Evolutionary conservation across 2,797 vertebrate genomes (phyloP).

Genomic region (Potorous gilbertii): DNA sequence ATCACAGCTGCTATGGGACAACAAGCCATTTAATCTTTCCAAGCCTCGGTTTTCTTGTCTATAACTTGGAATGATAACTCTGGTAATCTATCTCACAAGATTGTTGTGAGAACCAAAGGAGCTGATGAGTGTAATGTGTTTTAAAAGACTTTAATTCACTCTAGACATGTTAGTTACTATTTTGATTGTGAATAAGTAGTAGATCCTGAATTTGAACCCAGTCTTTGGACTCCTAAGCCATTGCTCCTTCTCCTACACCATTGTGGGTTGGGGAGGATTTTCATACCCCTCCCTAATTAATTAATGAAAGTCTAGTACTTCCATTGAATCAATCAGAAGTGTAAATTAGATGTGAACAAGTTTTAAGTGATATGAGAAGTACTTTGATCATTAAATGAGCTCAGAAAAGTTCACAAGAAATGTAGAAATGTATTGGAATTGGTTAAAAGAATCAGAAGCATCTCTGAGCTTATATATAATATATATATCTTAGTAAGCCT

Average conservation of each 20-base stretch:
- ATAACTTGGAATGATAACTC: not conserved
- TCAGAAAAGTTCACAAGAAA: not conserved
- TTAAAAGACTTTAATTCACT: not conserved
- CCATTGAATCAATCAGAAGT: not conserved
- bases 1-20: not conserved
- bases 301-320: not conserved
- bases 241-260: not conserved
- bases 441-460: not conserved
- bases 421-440: not conserved
- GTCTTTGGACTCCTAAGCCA: not conserved
- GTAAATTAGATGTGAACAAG: not conserved
- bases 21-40: not conserved
- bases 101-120: not conserved
- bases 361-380: not conserved
- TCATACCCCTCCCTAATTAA: not conserved
- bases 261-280: not conserved
- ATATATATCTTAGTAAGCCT: not conserved
- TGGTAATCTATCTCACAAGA: not conserved
- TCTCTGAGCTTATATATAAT: not conserved
- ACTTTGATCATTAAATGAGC: not conserved
- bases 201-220: not conserved
- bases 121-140: not conserved
- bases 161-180: not conserved
- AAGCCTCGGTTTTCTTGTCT: not conserved
- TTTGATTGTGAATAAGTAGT: not conserved